Evolutionary conservation across 92 coral and sea anemone species (phyloP), one percentile per base, ranked within the genome.

Genomic region (Diadumene lineata): DNA sequence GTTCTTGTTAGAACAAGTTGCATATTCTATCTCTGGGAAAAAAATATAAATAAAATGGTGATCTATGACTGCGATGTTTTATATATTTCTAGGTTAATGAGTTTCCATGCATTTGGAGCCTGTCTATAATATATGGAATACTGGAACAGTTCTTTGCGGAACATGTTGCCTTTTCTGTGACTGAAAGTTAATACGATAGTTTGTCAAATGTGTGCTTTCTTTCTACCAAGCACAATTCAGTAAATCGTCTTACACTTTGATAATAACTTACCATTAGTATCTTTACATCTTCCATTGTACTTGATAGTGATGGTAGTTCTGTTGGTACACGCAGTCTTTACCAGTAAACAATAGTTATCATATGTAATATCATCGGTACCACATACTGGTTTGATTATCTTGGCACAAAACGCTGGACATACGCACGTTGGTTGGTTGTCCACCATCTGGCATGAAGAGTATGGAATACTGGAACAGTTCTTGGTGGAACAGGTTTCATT

Each of bases 401-500:
- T 43, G 32, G 79, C 31, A 61, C 87, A 83, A 21, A 55, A 34
- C 56, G 72, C 1, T 30, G 18, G 1, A 30, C 87, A 83, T 17
- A 62, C 57, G 38, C 82, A 82, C 21, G 87, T 83, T 8, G 87
- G 68, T 34, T 55, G 60, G 26, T 55, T 44, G 34, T 83, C 32
- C 30, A 76, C 82, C 23, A 50, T 75, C 44, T 83, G 73, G 64
- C 82, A 82, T 4, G 28, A 60, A 48, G 64, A 58, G 64, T 58
- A 58, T 22, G 64, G 64, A 10, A 58, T 58, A 53, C 24, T 53
- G 18, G 60, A 53, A 53, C 60, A 53, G 19, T 53, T 53, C 60
- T 3, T 53, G 60, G 4, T 53, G 4, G 60, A 13, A 53, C 60
- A 38, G 13, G 48, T 38, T 13, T 38, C 48, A n/a, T n/a, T n/a